Conservation (phyloP, 2,113 vertebrate species). For the Loxodonta africana region DNA sequence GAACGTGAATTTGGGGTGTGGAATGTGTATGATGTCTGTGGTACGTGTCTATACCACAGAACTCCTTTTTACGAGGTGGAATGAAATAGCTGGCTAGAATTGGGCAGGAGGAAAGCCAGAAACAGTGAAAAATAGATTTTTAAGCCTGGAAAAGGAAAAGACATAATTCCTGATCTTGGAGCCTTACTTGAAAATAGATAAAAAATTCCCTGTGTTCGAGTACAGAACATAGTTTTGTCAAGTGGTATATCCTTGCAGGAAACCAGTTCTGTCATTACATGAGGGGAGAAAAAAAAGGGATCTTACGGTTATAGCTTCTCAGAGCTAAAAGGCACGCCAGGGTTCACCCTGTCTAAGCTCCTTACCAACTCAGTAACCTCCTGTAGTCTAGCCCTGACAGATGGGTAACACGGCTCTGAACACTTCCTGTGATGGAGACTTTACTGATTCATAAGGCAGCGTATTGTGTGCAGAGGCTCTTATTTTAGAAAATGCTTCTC, state of each 20-base stretch:
- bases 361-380: not conserved
- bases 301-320: not conserved
- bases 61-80: not conserved
- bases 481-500: slow-evolving; percentile 5
- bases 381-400: not conserved
- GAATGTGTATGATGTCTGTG: not conserved
- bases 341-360: not conserved
- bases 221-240: not conserved
- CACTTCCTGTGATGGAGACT: not conserved
- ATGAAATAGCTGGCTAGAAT: not conserved
- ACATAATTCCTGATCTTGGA: not conserved
- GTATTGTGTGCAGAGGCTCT: not conserved
- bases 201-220: not conserved
- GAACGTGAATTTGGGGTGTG: not conserved
- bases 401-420: not conserved
- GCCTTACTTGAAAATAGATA: not conserved
- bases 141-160: not conserved
- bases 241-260: not conserved
- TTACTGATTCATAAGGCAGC: slow-evolving; percentile 55
- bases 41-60: not conserved
- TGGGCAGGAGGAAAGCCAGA: slow-evolving; percentile 32
- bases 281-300: not conserved
- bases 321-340: not conserved
- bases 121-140: not conserved
- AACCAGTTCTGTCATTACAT: not conserved